Base-by-base conservation (phyloP, 2,888 invertebrate genomes). In the Temnothorax ravouxi region DNA sequence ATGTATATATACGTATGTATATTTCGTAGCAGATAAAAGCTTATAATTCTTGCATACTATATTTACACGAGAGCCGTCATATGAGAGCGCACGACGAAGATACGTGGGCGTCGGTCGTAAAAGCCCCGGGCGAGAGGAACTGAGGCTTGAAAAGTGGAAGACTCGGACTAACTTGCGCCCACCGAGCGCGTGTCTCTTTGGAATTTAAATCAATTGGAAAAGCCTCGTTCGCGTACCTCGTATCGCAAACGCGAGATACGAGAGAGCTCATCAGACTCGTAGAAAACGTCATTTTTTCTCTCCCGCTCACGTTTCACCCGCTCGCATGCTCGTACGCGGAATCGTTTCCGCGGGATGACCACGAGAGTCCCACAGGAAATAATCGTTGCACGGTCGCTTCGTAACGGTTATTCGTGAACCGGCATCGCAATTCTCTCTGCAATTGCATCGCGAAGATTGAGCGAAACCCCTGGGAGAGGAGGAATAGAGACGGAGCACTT, bases 81-180 rank as follows among this genome's bases (percentile, higher is more conserved):
- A 54, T 56, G 56, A 47, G 15, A 18, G 6, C 34, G 18, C 61
- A 34, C 64, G 59, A 59, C 59, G 8, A 66, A 44, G 15, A 15
- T 66, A 44, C 21, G 41, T 41, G 44, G 8, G 5, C 15, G 18
- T 61, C 61, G 34, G 13, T 64, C 13, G 25, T 44, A 25, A 18
- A 44, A 44, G 64, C 21, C 25, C 8, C 8, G 29, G 21, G 13
- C 44, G 38, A 52, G 38, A 52, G 71, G 34, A 52, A 66, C 52
- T 83, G 81, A 80, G 21, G 52, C 67, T 82, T 59, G 67, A 87
- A 87, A 74, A 84, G 44, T 90, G 88, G 86, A 89, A 90, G 86
- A 89, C 86, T 75, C 83, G 83, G 76, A 81, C 9, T 88, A 83
- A 87, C 64, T 88, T 84, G 84, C 85, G 86, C 85, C 84, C 47